Percentiles rank a stretch among this genome's conserved stretches.
Evolutionary conservation across 2,888 invertebrate genomes (phyloP).

Genomic region (Chromoteleia sp.): DNA sequence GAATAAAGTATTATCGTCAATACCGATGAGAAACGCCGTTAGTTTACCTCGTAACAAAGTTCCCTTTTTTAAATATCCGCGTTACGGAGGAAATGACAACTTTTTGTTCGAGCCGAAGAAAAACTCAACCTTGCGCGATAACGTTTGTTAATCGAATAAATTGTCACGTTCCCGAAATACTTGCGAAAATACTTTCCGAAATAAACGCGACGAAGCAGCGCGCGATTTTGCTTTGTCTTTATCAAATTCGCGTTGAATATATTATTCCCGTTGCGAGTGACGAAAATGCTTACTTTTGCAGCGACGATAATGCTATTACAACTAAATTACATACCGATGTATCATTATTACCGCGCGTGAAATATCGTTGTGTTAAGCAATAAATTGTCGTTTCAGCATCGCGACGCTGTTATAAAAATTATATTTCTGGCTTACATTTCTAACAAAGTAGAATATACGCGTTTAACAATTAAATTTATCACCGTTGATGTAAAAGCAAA

Average conservation of each 20-base stretch:
- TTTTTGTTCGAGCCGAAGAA: background rate
- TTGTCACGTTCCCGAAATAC: slow-evolving; percentile 2
- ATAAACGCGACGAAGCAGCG: background rate
- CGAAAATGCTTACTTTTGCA: slow-evolving; percentile 10
- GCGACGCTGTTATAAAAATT: slow-evolving; percentile 34
- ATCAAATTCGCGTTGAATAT: slow-evolving; percentile 3
- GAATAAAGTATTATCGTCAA: slow-evolving; percentile 5
- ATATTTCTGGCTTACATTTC: slow-evolving; percentile 39
- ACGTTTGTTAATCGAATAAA: slow-evolving; percentile 7
- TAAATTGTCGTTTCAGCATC: slow-evolving; percentile 47
- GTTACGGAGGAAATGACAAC: slow-evolving; percentile 1
- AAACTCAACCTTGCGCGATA: background rate
- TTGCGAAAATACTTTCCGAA: background rate
- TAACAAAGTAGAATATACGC: slow-evolving; percentile 47
- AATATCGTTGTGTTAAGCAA: slow-evolving; percentile 49
- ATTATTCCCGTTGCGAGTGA: slow-evolving; percentile 24
- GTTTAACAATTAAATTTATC: slow-evolving; percentile 44
- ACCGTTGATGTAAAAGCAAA: slow-evolving; percentile 24
- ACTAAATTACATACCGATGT: slow-evolving; percentile 37
- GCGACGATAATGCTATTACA: slow-evolving; percentile 23
- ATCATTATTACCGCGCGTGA: slow-evolving; percentile 39
- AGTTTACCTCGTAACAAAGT: background rate
- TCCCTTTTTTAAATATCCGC: background rate
- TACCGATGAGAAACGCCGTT: slow-evolving; percentile 5
- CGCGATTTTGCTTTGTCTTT: background rate